Base-by-base conservation (phyloP, 2,797 vertebrate genomes). In the Iguana delicatissima region DNA sequence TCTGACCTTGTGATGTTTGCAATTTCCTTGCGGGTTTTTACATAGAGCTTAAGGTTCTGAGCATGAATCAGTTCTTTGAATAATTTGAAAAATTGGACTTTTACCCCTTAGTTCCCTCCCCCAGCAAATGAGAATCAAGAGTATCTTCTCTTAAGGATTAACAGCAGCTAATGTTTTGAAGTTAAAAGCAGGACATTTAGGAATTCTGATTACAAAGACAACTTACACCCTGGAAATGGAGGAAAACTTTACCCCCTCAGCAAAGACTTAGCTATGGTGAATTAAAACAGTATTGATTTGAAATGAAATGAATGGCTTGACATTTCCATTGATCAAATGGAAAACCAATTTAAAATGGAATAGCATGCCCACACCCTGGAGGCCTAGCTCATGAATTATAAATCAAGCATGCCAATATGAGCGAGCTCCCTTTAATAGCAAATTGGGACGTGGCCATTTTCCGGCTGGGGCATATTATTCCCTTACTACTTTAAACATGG, bases 261-360 rank as follows among this genome's bases (percentile, higher is more conserved):
- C 52, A 72, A 84, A 50, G 35, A 74, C 62, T 73, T 84, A 92
- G 84, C 84, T 80, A 69, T 87, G 72, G 79, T 89, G 81, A 32
- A 6, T 0, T 80, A 89, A 89, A 84, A 55, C 24, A 87, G 8
- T 83, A 87, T 90, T 52, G 67, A 82, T 86, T 89, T 93, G 90
- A 89, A 93, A 94, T 81, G 76, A 79, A 73, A 62, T 76, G 6
- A 29, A 74, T 80, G 50, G 59, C 77, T 89, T 85, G 87, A 62
- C 42, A 74, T 82, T 86, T 76, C 72, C 46, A 73, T 84, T 26
- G 64, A 92, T 93, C 90, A 88, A 90, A 90, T 38, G 85, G 84
- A 87, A 95, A 95, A n/a, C 55, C 82, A 91, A 89, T 42, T 88
- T 80, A 22, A 1, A 95, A 85, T 38, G 74, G 55, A 81, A 83